Evolutionary conservation across 2,888 invertebrate species (phyloP).

Genomic region (Elmis aenea): DNA sequence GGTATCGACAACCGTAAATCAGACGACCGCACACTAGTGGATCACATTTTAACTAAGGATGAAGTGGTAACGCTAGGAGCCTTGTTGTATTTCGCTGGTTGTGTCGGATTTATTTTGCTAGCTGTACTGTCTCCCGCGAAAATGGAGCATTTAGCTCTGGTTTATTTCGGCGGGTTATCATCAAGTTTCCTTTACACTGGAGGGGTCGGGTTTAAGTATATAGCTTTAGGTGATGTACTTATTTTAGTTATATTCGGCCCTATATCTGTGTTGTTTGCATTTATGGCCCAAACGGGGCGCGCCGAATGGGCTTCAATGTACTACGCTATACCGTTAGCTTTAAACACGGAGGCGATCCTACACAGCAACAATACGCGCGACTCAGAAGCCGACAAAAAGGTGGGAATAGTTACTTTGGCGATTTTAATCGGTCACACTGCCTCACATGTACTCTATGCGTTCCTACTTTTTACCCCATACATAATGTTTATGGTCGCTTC

Average conservation of each 20-base stretch:
- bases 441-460: slow-evolving; percentile 85
- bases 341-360: slow-evolving; percentile 92
- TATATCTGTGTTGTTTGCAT: slow-evolving; percentile 88
- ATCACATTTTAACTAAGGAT: slow-evolving; percentile 78
- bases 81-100: slow-evolving; percentile 80
- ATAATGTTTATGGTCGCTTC: slow-evolving; percentile 83
- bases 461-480: slow-evolving; percentile 86
- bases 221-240: slow-evolving; percentile 88
- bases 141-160: slow-evolving; percentile 90
- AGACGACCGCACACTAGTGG: slow-evolving; percentile 92
- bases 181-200: slow-evolving; percentile 96
- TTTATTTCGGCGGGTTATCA: slow-evolving; percentile 92
- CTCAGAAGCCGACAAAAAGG: slow-evolving; percentile 79
- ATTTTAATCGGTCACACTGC: slow-evolving; percentile 87
- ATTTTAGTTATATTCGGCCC: slow-evolving; percentile 92
- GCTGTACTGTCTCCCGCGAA: slow-evolving; percentile 73
- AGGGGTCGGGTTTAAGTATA: slow-evolving; percentile 92
- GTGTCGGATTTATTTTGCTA: slow-evolving; percentile 48
- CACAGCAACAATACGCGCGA: slow-evolving; percentile 95
- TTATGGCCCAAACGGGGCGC: slow-evolving; percentile 85
- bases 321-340: slow-evolving; percentile 88
- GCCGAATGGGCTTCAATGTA: slow-evolving; percentile 88
- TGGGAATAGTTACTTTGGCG: slow-evolving; percentile 92
- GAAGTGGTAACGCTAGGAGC: slow-evolving; percentile 85
- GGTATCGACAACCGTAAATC: slow-evolving; percentile 94